These are phyloP conservation scores for Xanthia togata DNA, from an alignment of 2,888 invertebrate species.

Conservation along the genomic window DNA sequence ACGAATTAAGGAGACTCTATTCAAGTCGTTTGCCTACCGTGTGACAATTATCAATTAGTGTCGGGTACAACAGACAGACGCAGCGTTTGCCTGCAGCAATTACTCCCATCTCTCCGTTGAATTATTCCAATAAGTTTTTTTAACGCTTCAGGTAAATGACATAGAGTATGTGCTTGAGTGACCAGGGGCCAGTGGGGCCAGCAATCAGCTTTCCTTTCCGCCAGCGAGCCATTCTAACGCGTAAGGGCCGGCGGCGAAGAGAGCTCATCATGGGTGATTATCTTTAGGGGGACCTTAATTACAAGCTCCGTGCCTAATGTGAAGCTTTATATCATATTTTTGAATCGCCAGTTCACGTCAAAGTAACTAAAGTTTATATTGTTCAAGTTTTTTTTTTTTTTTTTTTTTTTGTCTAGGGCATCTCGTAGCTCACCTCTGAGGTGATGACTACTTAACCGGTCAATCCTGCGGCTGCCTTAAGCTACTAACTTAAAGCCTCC, in stretches of 20 bases:
- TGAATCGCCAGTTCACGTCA: constrained; percentile 20
- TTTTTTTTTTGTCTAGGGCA: too few species aligned
- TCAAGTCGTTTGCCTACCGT: constrained; percentile 54
- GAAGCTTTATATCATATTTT: constrained; percentile 55
- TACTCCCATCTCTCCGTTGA: constrained; percentile 40
- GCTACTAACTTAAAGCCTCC: too few species aligned
- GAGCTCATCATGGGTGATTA: constrained; percentile 71
- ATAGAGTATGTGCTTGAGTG: constrained; percentile 42
- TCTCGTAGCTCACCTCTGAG: too few species aligned
- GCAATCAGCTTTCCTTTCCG: constrained; percentile 66
- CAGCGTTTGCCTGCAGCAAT: constrained; percentile 40
- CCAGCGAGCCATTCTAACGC: constrained; percentile 56
- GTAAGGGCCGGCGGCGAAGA: constrained; percentile 65
- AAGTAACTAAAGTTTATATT: background rate
- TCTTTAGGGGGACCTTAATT: constrained; percentile 75
- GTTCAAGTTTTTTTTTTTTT: too few species aligned
- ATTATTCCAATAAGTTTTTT: constrained; percentile 26
- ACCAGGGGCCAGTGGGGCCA: constrained; percentile 66
- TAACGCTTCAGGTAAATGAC: constrained; percentile 57
- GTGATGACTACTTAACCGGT: too few species aligned
- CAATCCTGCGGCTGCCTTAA: too few species aligned
- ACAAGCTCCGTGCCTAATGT: constrained; percentile 71
- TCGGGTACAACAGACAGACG: constrained; percentile 41
- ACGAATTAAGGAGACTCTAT: constrained; percentile 45
- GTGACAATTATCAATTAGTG: constrained; percentile 59